Evolutionary conservation across 2,113 vertebrate species (phyloP).

Genomic region (Pithys albifrons): DNA sequence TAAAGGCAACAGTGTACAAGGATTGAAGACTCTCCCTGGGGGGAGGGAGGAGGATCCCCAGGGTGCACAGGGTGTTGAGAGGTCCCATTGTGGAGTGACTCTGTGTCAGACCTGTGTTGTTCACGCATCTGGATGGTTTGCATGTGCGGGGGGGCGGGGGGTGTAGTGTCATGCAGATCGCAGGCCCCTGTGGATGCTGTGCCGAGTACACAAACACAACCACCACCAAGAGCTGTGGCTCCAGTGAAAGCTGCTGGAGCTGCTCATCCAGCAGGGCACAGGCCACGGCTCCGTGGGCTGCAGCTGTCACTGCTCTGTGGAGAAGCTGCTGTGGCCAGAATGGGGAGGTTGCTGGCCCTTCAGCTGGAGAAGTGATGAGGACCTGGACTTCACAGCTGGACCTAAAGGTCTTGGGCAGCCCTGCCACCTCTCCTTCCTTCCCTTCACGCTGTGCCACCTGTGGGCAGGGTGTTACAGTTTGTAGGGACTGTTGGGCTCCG

Average conservation of each 20-base stretch:
- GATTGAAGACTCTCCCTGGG: not conserved
- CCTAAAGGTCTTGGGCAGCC: not conserved
- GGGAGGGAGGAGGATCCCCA: not conserved
- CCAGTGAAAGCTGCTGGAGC: not conserved
- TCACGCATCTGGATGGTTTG: not conserved
- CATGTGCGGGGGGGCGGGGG: not conserved
- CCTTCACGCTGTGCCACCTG: not conserved
- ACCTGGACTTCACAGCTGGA: not conserved
- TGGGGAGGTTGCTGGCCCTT: not conserved
- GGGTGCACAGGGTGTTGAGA: not conserved
- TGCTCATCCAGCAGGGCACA: not conserved
- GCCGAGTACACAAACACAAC: too few species aligned
- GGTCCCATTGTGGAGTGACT: not conserved
- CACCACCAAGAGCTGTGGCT: too few species aligned
- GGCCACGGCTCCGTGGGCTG: not conserved
- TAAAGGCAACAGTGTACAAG: constrained; percentile 22
- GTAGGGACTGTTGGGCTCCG: not conserved
- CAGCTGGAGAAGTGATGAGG: not conserved
- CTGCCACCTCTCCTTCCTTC: not conserved
- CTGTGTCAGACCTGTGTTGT: not conserved
- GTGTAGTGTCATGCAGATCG: too few species aligned
- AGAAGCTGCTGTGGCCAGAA: not conserved
- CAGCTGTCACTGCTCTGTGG: not conserved
- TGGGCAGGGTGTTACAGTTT: not conserved
- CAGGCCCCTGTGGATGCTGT: too few species aligned